Evolutionary conservation across 2,797 vertebrate species (phyloP), one percentile per base, ranked within the genome.

Genomic region (Paedocypris micromegethes): DNA sequence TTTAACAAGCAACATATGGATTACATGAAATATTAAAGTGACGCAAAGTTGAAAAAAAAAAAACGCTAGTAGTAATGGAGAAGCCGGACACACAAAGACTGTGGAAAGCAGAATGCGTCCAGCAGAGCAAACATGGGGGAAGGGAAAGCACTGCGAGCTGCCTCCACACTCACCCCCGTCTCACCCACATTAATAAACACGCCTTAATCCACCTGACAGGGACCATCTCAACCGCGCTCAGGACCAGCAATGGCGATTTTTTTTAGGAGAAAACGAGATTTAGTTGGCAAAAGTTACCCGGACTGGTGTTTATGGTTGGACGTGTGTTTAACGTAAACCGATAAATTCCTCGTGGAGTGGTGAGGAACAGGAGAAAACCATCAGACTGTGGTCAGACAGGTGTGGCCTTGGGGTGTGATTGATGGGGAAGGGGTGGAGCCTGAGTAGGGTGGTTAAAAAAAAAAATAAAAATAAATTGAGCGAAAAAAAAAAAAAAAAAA

Each of bases 111-210:
- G 80, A 83, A 87, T 77, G 63, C 76, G 86, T 81, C 76, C 83
- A 87, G 84, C 80, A 87, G 83, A 81, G 81, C 77, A 76, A 77
- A 67, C 78, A 66, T 83, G 86, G 86, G 87, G 86, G 70, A 83
- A 86, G 74, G 87, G 87, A 84, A 9, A 8, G 66, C 70, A 61
- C 62, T 74, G 72, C 62, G 70, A 75, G 70, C 67, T 23, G 71
- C 45, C 37, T 69, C 65, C 58, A 41, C 58, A 37, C 38, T 53
- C n/a, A 6, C 52, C 41, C 38, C 41, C 44, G 7, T 23, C 46
- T 60, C 56, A 9, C 53, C 41, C 23, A 23, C 23, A 23, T 6
- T 53, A 66, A 66, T 54, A 1, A 54, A 52, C 50, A 47, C 53
- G 23, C 23, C 23, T 23, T 23, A 70, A 64, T 56, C 64, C 43